Evolutionary conservation across 2,888 invertebrate species (phyloP).

Genomic region (Sphinx pinastri): DNA sequence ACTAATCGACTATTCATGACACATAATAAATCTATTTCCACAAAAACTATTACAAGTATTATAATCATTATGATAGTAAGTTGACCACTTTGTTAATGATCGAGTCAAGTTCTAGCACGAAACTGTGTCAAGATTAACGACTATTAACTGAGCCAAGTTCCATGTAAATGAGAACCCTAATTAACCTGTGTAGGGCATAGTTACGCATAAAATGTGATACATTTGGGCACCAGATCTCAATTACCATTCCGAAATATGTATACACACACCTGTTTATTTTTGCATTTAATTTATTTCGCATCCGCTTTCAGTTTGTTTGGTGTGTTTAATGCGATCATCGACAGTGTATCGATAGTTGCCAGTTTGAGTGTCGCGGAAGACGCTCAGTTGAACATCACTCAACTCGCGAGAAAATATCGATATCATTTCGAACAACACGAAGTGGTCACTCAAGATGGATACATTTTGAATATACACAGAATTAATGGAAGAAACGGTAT

Average conservation of each 20-base stretch:
- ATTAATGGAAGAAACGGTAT: slow-evolving; percentile 44
- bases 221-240: not conserved
- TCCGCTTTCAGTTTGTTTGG: slow-evolving; percentile 29
- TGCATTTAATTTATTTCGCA: slow-evolving; percentile 32
- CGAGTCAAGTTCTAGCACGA: slow-evolving; percentile 6
- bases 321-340: slow-evolving; percentile 35
- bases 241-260: slow-evolving; percentile 34
- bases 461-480: slow-evolving; percentile 62
- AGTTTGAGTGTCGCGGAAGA: slow-evolving; percentile 44
- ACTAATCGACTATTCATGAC: not conserved
- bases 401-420: slow-evolving; percentile 55
- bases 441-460: slow-evolving; percentile 64
- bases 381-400: slow-evolving; percentile 52
- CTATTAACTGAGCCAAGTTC: slow-evolving; percentile 24
- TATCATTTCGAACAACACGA: slow-evolving; percentile 60
- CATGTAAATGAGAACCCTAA: slow-evolving; percentile 17
- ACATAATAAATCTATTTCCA: not conserved
- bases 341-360: slow-evolving; percentile 31
- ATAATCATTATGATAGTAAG: not conserved
- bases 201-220: slow-evolving; percentile 24
- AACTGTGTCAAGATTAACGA: slow-evolving; percentile 28
- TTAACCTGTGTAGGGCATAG: slow-evolving; percentile 4
- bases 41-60: not conserved
- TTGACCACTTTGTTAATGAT: slow-evolving; percentile 14
- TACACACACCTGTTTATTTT: slow-evolving; percentile 26